A percentile compares a stretch with the other conserved stretches of the same genome.
These are phyloP conservation scores for Trachemys scripta DNA, from an alignment of 2,113 vertebrate species.

Conservation along the genomic window DNA sequence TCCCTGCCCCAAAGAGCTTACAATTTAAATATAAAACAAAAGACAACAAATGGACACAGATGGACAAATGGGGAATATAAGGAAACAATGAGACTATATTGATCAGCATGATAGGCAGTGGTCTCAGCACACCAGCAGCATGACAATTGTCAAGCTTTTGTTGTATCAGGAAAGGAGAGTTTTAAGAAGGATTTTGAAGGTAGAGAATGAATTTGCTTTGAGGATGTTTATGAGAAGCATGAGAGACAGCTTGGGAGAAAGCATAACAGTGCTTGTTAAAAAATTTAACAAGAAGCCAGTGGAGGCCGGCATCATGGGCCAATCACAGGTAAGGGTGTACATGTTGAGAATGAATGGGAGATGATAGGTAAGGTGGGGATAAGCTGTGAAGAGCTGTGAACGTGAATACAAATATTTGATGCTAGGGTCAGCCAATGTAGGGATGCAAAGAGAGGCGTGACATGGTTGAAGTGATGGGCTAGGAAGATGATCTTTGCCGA, in stretches of 20 bases:
- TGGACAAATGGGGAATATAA: no score
- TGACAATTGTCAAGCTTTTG: not conserved
- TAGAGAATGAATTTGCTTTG: not conserved
- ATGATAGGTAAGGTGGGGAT: not conserved
- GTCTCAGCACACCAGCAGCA: not conserved
- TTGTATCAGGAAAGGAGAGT: not conserved
- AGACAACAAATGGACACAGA: no score
- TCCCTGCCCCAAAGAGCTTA: no score
- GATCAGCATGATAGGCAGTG: not conserved
- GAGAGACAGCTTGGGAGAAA: not conserved
- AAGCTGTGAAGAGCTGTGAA: not conserved
- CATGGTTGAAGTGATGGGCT: not conserved
- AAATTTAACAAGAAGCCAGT: not conserved
- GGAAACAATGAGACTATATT: not conserved
- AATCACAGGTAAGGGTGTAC: not conserved
- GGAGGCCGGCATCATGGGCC: not conserved
- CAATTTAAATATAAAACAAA: no score
- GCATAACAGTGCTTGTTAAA: not conserved
- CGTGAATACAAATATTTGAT: not conserved
- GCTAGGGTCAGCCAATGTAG: not conserved
- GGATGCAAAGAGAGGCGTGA: not conserved
- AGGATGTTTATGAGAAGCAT: not conserved
- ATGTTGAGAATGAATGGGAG: not conserved
- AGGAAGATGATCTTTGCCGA: not conserved
- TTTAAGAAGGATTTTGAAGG: not conserved